Conservation (phyloP, 2,797 vertebrate genomes). For the Natrix natrix region DNA sequence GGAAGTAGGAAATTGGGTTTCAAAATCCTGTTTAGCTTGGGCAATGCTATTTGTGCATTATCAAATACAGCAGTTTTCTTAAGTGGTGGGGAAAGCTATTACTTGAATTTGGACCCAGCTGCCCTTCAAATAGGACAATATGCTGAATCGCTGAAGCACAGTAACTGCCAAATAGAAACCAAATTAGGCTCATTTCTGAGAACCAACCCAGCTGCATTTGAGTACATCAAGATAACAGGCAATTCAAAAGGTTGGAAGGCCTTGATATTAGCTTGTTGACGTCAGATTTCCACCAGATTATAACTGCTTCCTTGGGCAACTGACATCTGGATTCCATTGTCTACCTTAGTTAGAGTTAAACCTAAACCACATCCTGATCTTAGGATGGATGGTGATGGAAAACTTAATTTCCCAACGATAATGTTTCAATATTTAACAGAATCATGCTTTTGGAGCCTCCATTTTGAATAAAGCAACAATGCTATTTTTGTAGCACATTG, state of each 20-base stretch:
- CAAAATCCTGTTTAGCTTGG: background rate
- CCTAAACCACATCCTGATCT: constrained; percentile 16
- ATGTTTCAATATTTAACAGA: background rate
- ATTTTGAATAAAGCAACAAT: background rate
- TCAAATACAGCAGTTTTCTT: background rate
- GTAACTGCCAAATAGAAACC: constrained; percentile 15
- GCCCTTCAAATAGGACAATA: constrained; percentile 1
- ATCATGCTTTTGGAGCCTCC: background rate
- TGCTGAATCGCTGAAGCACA: background rate
- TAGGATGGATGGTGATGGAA: background rate
- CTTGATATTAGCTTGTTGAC: constrained; percentile 17
- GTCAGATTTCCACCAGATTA: constrained; percentile 3
- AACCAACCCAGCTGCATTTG: constrained; percentile 10
- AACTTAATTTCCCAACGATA: background rate
- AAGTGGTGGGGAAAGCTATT: background rate
- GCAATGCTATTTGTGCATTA: background rate
- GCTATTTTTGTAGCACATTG: background rate
- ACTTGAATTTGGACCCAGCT: background rate
- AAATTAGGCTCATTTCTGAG: constrained; percentile 24
- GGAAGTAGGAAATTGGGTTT: background rate
- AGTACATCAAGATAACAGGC: constrained; percentile 31
- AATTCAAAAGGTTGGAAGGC: constrained; percentile 25
- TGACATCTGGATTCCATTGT: background rate
- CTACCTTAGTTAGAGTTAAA: background rate
- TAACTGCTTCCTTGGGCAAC: background rate